Conservation (phyloP, 2,113 vertebrate genomes). For the Panthera tigris region DNA sequence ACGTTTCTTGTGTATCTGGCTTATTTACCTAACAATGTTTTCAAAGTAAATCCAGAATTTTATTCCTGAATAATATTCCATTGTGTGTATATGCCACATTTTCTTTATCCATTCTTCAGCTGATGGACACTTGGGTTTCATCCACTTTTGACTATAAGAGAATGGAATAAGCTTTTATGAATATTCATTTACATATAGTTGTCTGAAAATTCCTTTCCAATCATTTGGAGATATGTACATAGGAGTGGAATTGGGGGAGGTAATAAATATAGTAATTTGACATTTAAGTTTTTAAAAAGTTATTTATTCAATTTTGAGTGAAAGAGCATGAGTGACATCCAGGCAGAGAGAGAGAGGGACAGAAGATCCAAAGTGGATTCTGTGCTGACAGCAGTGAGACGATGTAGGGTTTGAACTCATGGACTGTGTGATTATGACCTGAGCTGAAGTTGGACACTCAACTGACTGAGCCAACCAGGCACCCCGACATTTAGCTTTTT, state of each 20-base stretch:
- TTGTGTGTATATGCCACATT: background rate
- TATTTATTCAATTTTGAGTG: too few species aligned
- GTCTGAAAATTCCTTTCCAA: background rate
- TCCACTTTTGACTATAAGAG: background rate
- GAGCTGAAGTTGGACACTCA: too few species aligned
- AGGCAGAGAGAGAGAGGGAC: too few species aligned
- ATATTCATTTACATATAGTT: background rate
- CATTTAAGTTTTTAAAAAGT: background rate
- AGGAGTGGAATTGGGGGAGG: background rate
- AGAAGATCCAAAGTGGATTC: too few species aligned
- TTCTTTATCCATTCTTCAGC: background rate
- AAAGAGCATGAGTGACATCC: too few species aligned
- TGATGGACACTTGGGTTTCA: background rate
- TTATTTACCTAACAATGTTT: background rate
- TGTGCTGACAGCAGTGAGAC: too few species aligned
- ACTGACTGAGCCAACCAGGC: too few species aligned
- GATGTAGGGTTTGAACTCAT: too few species aligned
- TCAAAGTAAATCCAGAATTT: background rate
- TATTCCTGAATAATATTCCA: background rate
- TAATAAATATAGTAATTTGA: background rate
- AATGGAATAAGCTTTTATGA: background rate
- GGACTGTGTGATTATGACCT: too few species aligned
- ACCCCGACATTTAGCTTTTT: background rate
- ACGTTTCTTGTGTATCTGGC: background rate
- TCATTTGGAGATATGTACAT: background rate